Evolutionary conservation across 2,888 invertebrate genomes (phyloP), one percentile per base, ranked within the genome.

Genomic region (Lamproptera curius): DNA sequence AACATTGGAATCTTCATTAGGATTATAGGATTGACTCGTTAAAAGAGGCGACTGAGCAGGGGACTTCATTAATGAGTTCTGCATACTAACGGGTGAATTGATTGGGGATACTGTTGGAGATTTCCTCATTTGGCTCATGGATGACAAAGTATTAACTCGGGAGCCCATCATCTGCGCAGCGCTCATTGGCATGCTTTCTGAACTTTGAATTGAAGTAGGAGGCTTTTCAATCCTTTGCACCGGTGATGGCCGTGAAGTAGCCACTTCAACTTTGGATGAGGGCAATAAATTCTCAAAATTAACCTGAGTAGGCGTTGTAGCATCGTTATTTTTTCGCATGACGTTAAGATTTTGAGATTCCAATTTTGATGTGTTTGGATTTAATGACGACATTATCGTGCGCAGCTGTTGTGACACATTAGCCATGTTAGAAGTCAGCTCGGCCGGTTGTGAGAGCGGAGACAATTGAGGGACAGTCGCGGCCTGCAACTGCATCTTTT

Each of bases 391-490:
- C 70, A 93, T 82, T 39, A 93, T 86, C 3, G 91, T 91, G 26
- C 92, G 80, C 37, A 92, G 65, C 61, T 92, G 93, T 67, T 92
- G 92, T 0, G 92, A 92, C 0, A 91, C 92, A 63, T 92, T 93
- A 0, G 91, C 92, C 78, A 93, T 92, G 61, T 92, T 92, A 0
- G 92, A 91, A 10, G 92, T 92, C 39, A 93, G 74, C 65, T 93
- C 93, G 1, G 92, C 90, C 0, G 93, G 93, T 65, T 93, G 92
- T 0, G 93, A 93, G 1, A 93, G 68, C 0, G 93, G 93, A 0
- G 93, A 93, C 16, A 93, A 72, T 65, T 93, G 93, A 0, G 93
- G 92, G 39, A 92, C 87, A 0, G 89, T 85, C 2, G 90, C 87
- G 0, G 90, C 84, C 52, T 88, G 82, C 44, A 88, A 61, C 10